phyloP scores from a whole-genome alignment of 2,797 vertebrate genomes.

The Sebastiscus albofasciatus region DNA sequence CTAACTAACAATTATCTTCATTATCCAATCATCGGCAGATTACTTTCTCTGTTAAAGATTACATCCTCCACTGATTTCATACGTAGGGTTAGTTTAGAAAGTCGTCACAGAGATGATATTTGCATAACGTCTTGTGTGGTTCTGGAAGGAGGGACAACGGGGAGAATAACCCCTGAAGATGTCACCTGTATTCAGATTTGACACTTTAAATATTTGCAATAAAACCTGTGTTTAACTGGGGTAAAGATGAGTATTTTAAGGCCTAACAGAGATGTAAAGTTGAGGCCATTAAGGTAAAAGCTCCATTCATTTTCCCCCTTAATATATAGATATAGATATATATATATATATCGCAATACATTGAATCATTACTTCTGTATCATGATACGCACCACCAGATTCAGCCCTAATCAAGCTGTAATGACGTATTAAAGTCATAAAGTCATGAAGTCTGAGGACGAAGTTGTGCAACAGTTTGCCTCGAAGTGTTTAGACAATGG shows the following conservation, averaged over 20 bases:
- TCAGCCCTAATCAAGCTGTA: not conserved
- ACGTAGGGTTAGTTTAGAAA: too few relatives aligned
- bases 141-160: not conserved
- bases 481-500: constrained; percentile 5
- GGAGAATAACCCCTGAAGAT: not conserved
- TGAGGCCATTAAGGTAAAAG: too few relatives aligned
- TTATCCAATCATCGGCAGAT: not conserved
- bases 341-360: too few relatives aligned
- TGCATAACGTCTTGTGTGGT: not conserved
- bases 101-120: not conserved
- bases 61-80: not conserved
- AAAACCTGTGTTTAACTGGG: not conserved
- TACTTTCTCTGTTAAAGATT: not conserved
- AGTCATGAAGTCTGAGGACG: not conserved
- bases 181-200: not conserved
- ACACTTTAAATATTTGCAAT: not conserved
- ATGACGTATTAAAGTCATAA: not conserved
- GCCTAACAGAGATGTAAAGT: too few relatives aligned
- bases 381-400: too few relatives aligned
- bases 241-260: not conserved
- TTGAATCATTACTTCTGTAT: too few relatives aligned
- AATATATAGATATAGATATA: too few relatives aligned
- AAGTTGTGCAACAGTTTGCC: constrained; percentile 15
- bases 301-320: too few relatives aligned
- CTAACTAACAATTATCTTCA: not conserved